A percentile compares a stretch with the other conserved stretches of the same genome.
Evolutionary conservation across 92 coral and sea anemone species (phyloP).

Genomic region (Epizoanthus scotinus): DNA sequence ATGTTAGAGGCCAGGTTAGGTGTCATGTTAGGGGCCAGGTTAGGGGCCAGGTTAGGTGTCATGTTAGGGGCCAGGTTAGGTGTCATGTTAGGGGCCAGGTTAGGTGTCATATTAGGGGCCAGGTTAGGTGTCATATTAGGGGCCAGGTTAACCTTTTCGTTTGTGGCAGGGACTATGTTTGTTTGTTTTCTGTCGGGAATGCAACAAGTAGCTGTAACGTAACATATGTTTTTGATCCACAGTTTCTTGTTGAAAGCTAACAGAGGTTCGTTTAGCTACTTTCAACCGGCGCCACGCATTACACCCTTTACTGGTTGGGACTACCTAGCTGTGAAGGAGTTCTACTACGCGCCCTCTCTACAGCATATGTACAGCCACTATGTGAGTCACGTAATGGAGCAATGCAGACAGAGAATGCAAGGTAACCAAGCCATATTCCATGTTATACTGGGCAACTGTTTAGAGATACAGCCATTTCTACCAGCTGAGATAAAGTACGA

Average conservation of each 20-base stretch:
- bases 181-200: too few species aligned
- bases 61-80: too few species aligned
- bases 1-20: too few species aligned
- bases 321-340: conserved; percentile 54
- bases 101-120: too few species aligned
- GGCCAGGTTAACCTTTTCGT: too few species aligned
- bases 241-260: not conserved
- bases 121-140: too few species aligned
- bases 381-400: conserved; percentile 53
- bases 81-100: too few species aligned
- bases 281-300: conserved; percentile 5
- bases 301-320: conserved; percentile 76
- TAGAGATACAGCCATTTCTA: conserved; percentile 48
- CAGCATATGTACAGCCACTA: conserved; percentile 63
- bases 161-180: too few species aligned
- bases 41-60: too few species aligned
- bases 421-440: conserved; percentile 51
- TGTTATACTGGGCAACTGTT: conserved; percentile 58
- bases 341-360: conserved; percentile 38
- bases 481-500: conserved; percentile 52
- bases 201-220: too few species aligned
- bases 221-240: too few species aligned
- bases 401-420: conserved; percentile 39
- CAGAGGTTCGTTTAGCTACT: conserved; percentile 33
- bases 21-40: too few species aligned